Evolutionary conservation across 1,140 invertebrate species (phyloP), one percentile per base, ranked within the genome.

Genomic region (Tetramorium parvispinum): DNA sequence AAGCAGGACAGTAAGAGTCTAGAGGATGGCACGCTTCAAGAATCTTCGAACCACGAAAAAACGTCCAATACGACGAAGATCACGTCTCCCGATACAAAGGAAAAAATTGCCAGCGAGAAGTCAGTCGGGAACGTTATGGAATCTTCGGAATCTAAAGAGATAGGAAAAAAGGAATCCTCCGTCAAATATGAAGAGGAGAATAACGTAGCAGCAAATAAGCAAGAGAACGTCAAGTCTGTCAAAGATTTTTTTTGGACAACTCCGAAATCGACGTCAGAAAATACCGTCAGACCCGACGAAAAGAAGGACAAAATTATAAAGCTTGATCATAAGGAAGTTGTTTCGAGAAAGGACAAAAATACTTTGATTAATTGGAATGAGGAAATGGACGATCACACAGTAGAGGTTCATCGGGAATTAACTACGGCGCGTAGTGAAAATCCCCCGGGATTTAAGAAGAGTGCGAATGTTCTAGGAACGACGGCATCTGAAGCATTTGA

Each of bases 111-210:
- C 13, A 55, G 79, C n/a, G 87, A 32, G 0, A 79, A 87, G 24
- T 88, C 85, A 18, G 71, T 21, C 3, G 78, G 46, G 55, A 89
- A 79, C 71, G 85, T 43, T 87, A 85, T 7, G 87, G 92, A 81
- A 88, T 89, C 11, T 3, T 87, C 16, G 10, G 61, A 55, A n/a
- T n/a, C 51, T 11, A 46, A 46, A 59, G 10, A 57, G 7, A 13
- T 6, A 16, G 49, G 10, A 4, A 21, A 66, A 4, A 21, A 66
- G 18, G 32, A 81, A 10, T 40, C 32, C 2, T n/a, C 11, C n/a
- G 13, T 24, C 5, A 55, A 43, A 0, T 11, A 51, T n/a, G 63
- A 70, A 24, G 49, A 70, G 0, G 43, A 43, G 24, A 75, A 49
- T 40, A 37, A 73, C 16, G 16, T 24, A 24, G 73, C 18, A 37